phyloP scores from a whole-genome alignment of 2,888 invertebrate species.

The Cheiracanthium punctorium region DNA sequence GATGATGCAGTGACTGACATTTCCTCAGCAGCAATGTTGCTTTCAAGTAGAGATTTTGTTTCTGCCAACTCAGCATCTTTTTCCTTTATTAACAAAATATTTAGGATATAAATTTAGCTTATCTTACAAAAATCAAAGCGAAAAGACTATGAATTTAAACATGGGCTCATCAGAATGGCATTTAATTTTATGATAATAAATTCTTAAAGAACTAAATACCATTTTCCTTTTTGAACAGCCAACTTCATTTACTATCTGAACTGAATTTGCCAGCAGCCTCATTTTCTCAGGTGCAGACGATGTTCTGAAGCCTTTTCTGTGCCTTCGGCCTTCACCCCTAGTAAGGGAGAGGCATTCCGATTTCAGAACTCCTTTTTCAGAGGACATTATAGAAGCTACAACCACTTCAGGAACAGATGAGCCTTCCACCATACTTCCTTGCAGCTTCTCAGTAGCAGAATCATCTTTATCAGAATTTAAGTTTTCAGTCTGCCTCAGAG shows the following conservation, averaged over 20 bases:
- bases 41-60: constrained; percentile 71
- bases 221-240: constrained; percentile 48
- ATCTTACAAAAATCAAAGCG: too few species aligned
- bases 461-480: constrained; percentile 31
- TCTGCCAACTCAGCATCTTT: constrained; percentile 65
- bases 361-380: constrained; percentile 52
- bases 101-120: too few species aligned
- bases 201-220: constrained; percentile 12
- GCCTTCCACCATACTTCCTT: constrained; percentile 40
- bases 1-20: constrained; percentile 7
- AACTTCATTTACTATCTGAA: constrained; percentile 68
- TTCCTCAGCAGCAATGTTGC: constrained; percentile 49
- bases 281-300: constrained; percentile 70
- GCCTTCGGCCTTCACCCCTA: constrained; percentile 59
- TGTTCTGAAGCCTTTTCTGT: constrained; percentile 64
- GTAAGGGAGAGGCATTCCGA: constrained; percentile 58
- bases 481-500: constrained; percentile 32
- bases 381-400: constrained; percentile 48
- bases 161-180: too few species aligned
- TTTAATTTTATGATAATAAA: too few species aligned
- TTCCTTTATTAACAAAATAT: too few species aligned
- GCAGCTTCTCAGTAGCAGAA: constrained; percentile 22
- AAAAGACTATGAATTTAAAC: too few species aligned
- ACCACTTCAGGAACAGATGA: constrained; percentile 69
- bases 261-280: constrained; percentile 61